Base-by-base conservation (phyloP, 2,797 vertebrate species). In the Lutjanus argentimaculatus region DNA sequence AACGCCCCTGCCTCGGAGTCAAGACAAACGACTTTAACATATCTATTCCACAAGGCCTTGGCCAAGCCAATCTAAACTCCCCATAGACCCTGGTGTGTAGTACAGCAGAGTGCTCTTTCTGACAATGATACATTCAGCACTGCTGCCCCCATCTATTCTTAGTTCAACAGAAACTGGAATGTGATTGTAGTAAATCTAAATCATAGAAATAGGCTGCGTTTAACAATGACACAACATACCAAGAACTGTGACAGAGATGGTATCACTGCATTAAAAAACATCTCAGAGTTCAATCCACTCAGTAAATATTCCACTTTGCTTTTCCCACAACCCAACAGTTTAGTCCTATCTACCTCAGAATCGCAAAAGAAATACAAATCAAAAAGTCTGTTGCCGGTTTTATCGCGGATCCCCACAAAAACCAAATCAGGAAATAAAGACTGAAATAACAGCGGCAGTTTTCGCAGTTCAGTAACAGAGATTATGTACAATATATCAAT, bases 101-200 rank as follows among this genome's bases (percentile, higher is more conserved):
- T 77, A 69, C 52, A 84, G 77, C 75, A 77, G 45, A 72, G 30
- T 49, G 61, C 80, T 78, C 82, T 79, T 83, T 81, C 72, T 85
- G 83, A 93, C 90, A 92, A 87, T 83, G 88, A 92, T 21, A 77
- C 85, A 92, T 88, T 87, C 79, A 91, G 80, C 49, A 22, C 78
- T 49, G 76, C 82, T 80, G 83, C 66, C 85, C 43, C 72, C 77
- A 72, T 81, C 82, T 89, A 92, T 89, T 92, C 76, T 88, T 86
- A 86, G 85, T 75, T 57, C 74, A 87, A 78, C 72, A 65, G 56
- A 84, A 84, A 79, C 70, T 80, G 63, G 21, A 89, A 79, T 84
- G 65, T 62, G 52, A 77, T 68, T 79, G 49, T 65, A 87, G 42
- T 80, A 89, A 85, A 80, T 88, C 67, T 21, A 49, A 84, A 85